Evolutionary conservation across 2,797 vertebrate genomes (phyloP).

Genomic region (Bucorvus abyssinicus): DNA sequence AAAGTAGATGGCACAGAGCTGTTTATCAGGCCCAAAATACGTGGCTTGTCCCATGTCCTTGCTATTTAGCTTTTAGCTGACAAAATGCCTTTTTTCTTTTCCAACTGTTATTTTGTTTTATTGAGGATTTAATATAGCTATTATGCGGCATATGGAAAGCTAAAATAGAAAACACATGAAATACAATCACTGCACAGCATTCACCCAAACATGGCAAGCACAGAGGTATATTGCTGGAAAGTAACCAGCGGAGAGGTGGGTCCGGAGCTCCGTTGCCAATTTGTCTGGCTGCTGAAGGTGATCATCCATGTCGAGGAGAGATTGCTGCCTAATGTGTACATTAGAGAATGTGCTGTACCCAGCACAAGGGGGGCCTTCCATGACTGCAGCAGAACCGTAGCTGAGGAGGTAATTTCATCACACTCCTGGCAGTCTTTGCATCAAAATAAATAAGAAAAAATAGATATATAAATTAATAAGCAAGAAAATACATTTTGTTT

Average conservation of each 20-base stretch:
- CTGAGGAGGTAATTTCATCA: neutral
- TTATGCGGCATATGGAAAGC: neutral
- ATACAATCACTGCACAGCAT: neutral
- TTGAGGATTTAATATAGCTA: neutral
- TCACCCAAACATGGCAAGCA: neutral
- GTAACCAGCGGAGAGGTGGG: neutral
- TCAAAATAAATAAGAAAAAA: neutral
- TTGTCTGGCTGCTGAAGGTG: neutral
- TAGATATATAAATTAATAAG: neutral
- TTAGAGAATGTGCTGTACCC: neutral
- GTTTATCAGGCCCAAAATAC: neutral
- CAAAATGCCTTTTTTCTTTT: neutral
- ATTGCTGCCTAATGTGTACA: neutral
- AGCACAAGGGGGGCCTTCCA: neutral
- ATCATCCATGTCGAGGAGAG: neutral
- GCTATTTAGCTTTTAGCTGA: neutral
- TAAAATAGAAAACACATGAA: neutral
- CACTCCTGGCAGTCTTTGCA: neutral
- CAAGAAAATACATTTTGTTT: neutral
- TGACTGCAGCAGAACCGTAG: neutral
- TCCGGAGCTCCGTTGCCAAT: neutral
- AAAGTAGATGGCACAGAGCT: neutral
- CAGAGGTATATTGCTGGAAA: neutral
- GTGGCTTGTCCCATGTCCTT: neutral
- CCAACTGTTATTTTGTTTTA: neutral